A percentile compares a stretch with the other conserved stretches of the same genome.
Conservation (phyloP, 1,140 invertebrate species). For the Mizuhopecten yessoensis region DNA sequence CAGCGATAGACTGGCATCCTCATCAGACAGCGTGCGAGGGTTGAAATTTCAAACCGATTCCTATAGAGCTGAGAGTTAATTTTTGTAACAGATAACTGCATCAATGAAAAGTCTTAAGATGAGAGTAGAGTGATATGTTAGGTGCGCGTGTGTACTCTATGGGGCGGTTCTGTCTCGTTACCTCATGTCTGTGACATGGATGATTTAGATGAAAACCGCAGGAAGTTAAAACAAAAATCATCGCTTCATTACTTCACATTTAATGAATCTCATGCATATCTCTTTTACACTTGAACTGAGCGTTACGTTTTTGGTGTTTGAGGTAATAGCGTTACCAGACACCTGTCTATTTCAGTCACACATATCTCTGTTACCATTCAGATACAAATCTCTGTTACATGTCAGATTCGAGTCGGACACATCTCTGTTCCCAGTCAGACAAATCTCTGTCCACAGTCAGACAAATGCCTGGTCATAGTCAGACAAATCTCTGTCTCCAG, state of each 20-base stretch:
- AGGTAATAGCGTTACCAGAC: not conserved
- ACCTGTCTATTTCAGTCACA: no score
- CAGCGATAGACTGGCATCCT: no score
- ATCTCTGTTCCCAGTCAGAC: no score
- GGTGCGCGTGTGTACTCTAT: not conserved
- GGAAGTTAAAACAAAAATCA: not conserved
- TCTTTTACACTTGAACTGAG: not conserved
- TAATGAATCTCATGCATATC: not conserved
- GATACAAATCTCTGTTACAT: no score
- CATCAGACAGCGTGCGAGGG: no score
- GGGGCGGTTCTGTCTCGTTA: not conserved
- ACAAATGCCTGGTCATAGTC: no score
- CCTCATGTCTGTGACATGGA: not conserved
- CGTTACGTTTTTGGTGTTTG: not conserved
- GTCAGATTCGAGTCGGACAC: no score
- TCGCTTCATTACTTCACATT: constrained; percentile 1
- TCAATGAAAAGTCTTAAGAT: not conserved
- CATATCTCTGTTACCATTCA: no score
- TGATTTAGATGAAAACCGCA: not conserved
- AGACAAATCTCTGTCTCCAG: no score
- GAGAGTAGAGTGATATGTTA: no score
- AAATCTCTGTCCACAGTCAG: no score
- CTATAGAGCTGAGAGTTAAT: not conserved
- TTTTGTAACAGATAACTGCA: not conserved
- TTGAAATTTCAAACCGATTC: not conserved